Evolutionary conservation across 2,113 vertebrate genomes (phyloP).

Genomic region (Hippocampus comes): DNA sequence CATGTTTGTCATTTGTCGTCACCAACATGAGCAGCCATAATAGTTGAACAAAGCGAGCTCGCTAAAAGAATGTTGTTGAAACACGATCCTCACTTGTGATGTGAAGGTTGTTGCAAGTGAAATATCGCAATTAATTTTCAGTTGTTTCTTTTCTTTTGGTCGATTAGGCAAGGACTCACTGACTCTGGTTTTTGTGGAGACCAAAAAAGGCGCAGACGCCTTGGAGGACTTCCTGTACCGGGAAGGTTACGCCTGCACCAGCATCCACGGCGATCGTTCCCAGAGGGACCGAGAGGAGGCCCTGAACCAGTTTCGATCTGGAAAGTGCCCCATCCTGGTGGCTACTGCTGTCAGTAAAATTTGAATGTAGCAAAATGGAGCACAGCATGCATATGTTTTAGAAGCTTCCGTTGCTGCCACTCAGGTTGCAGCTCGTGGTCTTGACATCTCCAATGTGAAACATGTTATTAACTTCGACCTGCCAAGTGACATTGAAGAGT

Average conservation of each 20-base stretch:
- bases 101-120: neutral
- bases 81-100: neutral
- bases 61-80: neutral
- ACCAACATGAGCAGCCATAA: neutral
- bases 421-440: constrained; percentile 93
- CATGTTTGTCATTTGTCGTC: constrained; percentile 8
- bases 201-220: constrained; percentile 94
- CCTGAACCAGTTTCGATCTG: constrained; percentile 92
- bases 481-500: constrained; percentile 97
- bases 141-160: neutral
- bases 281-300: constrained; percentile 96
- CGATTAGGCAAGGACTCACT: constrained; percentile 87
- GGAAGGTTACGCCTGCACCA: constrained; percentile 95
- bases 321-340: constrained; percentile 94
- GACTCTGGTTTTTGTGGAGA: constrained; percentile 97
- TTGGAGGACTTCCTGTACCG: constrained; percentile 93
- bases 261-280: constrained; percentile 95
- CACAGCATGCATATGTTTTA: neutral
- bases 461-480: constrained; percentile 98
- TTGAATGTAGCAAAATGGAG: fast-evolving
- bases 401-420: neutral
- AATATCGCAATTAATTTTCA: too few species aligned
- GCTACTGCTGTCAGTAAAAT: constrained; percentile 86
- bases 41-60: neutral
- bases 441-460: constrained; percentile 97